Base-by-base conservation (phyloP, 2,888 invertebrate species). In the Caenorhabditis plicata region DNA sequence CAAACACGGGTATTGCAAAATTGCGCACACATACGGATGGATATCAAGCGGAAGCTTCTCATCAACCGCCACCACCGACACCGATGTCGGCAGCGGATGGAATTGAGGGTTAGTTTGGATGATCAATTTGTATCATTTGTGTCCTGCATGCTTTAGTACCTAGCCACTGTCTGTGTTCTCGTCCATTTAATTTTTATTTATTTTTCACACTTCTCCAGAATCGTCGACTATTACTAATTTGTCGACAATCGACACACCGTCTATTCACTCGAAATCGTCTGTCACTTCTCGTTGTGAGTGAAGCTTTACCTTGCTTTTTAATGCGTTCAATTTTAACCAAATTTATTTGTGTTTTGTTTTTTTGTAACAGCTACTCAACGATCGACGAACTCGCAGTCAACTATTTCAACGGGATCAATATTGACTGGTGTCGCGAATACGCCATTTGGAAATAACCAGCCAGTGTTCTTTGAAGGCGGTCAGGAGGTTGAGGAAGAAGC, bases 1-100 rank as follows among this genome's bases (percentile, higher is more conserved):
- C 71, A 3, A 62, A 60, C 27, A 64, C 64, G 0, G 71, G 71
- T 31, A 46, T 64, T 1, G 68, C 68, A 7, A 27, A 52, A 17
- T 44, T 72, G 11, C 43, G 62, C 8, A 48, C 62, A 5, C 31
- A 29, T 0, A 4, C 15, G 7, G 4, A 8, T 7, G 42, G 22
- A 17, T 45, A 41, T n/a, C 36, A 36, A 5, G 35, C 53, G 0
- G 53, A 53, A 4, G 13, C 35, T 4, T n/a, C n/a, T n/a, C n/a
- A n/a, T n/a, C 44, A 29, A 13, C 25, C 33, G 5, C 56, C 63
- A 20, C 64, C 64, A 13, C 35, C 40, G 40, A 64, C 64, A 13
- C 64, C 64, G 9, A 55, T 55, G 54, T 60, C 58, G 2, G 58
- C 58, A 19, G 32, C 11, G 29, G 8, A 27, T 13, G 17, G 36